These are phyloP conservation scores for Cetoscarus ocellatus DNA, from an alignment of 2,797 vertebrate species.

Conservation along the genomic window DNA sequence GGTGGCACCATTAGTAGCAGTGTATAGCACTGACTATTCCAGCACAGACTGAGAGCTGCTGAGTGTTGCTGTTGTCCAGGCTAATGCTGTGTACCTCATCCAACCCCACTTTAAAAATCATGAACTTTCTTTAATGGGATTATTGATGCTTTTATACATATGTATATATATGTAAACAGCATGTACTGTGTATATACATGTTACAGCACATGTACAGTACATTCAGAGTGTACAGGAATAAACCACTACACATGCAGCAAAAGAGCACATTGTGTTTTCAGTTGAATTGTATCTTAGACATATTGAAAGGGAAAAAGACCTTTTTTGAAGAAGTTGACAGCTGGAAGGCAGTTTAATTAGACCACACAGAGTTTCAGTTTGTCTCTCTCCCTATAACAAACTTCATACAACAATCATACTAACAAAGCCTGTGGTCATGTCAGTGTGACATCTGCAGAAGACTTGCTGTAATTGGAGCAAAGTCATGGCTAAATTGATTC, in stretches of 20 bases:
- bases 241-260: conserved; percentile 2
- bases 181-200: too few species aligned
- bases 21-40: too few species aligned
- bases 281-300: conserved; percentile 8
- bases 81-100: too few species aligned
- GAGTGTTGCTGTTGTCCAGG: too few species aligned
- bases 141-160: too few species aligned
- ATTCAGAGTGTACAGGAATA: conserved; percentile 6
- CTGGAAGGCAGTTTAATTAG: conserved; percentile 58
- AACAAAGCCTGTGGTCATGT: conserved; percentile 56
- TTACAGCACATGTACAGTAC: too few species aligned
- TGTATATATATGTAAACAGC: too few species aligned
- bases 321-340: conserved; percentile 39
- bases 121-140: too few species aligned
- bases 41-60: too few species aligned
- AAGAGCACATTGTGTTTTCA: conserved; percentile 18
- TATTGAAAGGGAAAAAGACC: conserved; percentile 20
- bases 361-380: conserved; percentile 45
- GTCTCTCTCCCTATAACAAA: conserved; percentile 45
- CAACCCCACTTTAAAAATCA: too few species aligned
- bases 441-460: conserved; percentile 54
- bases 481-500: conserved; percentile 45
- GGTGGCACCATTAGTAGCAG: too few species aligned
- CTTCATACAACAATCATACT: conserved; percentile 47
- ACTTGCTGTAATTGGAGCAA: conserved; percentile 62